phyloP scores from a whole-genome alignment of 2,113 vertebrate species.

The Cavia aperea region DNA sequence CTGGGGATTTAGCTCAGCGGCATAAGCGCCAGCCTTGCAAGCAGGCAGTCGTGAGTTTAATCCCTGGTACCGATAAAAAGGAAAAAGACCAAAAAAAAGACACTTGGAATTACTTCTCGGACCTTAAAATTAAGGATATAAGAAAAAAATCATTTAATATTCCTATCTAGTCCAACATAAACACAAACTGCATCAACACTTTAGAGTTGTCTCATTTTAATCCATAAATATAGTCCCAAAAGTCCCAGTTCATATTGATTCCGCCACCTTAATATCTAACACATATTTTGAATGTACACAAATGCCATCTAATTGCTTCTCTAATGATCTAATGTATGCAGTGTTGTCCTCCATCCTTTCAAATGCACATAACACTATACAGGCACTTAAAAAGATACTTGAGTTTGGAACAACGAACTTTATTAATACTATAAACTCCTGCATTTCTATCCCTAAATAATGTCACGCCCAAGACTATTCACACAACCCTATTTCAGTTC shows the following conservation, averaged over 20 bases:
- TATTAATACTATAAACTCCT: background rate
- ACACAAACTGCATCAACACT: background rate
- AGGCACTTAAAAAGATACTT: background rate
- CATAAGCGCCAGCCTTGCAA: no score
- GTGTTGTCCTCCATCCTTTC: background rate
- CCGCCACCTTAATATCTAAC: background rate
- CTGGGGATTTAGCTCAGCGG: no score
- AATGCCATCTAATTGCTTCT: background rate
- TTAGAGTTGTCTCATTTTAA: background rate
- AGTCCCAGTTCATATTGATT: background rate
- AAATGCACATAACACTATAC: background rate
- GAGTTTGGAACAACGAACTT: background rate
- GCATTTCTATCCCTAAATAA: conserved; percentile 12
- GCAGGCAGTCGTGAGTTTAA: no score
- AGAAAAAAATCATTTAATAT: background rate
- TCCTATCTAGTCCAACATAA: background rate
- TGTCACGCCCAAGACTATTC: background rate
- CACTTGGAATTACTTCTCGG: background rate
- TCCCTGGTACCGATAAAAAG: no score
- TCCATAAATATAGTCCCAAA: conserved; percentile 18
- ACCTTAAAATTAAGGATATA: background rate
- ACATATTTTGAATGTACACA: background rate
- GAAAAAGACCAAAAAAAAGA: background rate
- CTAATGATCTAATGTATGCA: background rate
- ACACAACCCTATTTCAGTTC: background rate